These are phyloP conservation scores for Actenoides hombroni DNA, from an alignment of 2,113 vertebrate genomes.

Conservation along the genomic window DNA sequence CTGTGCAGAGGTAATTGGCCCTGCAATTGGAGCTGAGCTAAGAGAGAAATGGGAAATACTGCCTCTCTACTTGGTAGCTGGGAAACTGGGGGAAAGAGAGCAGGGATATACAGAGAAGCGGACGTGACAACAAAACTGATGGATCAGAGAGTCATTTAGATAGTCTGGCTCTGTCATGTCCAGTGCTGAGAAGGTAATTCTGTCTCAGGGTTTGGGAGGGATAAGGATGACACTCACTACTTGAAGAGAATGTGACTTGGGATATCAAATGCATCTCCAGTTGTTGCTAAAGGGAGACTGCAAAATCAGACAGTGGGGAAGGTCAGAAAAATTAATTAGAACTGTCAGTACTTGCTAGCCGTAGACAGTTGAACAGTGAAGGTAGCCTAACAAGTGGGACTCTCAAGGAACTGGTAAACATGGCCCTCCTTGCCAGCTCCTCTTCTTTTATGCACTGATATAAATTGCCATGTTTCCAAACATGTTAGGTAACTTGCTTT, in stretches of 20 bases:
- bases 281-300: background rate
- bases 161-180: background rate
- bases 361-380: background rate
- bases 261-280: background rate
- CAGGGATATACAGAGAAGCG: background rate
- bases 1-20: slow-evolving; percentile 24
- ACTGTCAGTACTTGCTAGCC: background rate
- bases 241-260: background rate
- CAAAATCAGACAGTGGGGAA: background rate
- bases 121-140: background rate
- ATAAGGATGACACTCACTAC: background rate
- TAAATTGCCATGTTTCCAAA: background rate
- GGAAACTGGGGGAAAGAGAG: background rate
- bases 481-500: accelerated
- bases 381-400: background rate
- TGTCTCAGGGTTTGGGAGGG: background rate
- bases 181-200: background rate
- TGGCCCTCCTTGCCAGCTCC: background rate
- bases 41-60: background rate
- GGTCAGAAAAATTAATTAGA: background rate
- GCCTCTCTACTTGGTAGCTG: background rate
- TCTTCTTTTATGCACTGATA: background rate
- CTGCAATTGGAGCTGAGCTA: slow-evolving; percentile 4
- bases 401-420: background rate
- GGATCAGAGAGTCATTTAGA: background rate